Base-by-base conservation (phyloP, 2,113 vertebrate species). In the Myrmecophaga tridactyla region DNA sequence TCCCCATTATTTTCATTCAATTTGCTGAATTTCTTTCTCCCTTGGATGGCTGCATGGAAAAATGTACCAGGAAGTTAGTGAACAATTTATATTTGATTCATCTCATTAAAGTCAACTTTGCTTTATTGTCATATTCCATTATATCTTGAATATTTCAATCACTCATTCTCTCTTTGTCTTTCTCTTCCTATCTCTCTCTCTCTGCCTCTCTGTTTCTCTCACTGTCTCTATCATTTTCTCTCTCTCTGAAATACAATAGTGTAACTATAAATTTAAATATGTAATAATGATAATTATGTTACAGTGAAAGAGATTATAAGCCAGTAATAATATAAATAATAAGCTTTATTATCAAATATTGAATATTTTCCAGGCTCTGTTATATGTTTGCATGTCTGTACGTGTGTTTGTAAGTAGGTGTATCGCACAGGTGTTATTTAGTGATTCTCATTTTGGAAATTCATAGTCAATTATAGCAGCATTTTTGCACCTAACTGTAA, bases 111-210 rank as follows among this genome's bases (percentile, higher is more conserved):
- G 39, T 48, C 4, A 7, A 63, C 23, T 20, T 9, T 41, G 6
- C 25, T 84, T 76, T 58, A 10, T 8, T 46, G 17, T 46, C 18
- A 34, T 8, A 39, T 31, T 77, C 34, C 48, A 3, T 75, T 1
- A 43, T 63, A 29, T 75, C 4, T 14, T 92, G 56, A 39, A 27
- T 29, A 17, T 36, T 27, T 67, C 1, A 15, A 3, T 12, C 15
- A n/a, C 18, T 34, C 17, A 36, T 3, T 21, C 53, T 60, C 6
- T 78, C 7, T 4, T 0, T 20, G 7, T 62, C 39, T 31, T 1
- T 15, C 1, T 1, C 3, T 3, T 15, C 20, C 14, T 20, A 15
- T 48, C 1, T 12, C 43, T 51, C 7, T 75, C 4, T 4, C 1
- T 8, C 15, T 56, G 14, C 23, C 6, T 20, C 1, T 43, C 20